Conservation (phyloP, 2,797 vertebrate genomes). For the Peromyscus eremicus region DNA sequence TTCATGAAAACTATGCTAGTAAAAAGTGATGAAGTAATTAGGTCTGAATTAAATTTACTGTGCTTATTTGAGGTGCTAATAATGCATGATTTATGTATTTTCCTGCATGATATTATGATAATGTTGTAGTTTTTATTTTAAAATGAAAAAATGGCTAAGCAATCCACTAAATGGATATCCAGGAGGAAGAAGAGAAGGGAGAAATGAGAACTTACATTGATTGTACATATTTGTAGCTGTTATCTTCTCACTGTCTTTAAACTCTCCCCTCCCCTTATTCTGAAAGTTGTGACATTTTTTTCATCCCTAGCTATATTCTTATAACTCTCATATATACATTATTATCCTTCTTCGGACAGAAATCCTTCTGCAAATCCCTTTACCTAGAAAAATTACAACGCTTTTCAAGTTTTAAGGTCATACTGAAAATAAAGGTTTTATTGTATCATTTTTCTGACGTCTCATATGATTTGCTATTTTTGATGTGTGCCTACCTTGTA, state of each 20-base stretch:
- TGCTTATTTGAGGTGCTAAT: not conserved
- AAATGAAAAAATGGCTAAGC: not conserved
- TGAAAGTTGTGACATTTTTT: not conserved
- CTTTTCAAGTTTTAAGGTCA: constrained; percentile 6
- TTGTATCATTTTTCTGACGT: not conserved
- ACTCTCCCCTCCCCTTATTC: not conserved
- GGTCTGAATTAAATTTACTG: constrained; percentile 14
- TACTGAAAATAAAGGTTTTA: not conserved
- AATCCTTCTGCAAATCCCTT: not conserved
- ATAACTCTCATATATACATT: not conserved
- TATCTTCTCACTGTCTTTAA: not conserved
- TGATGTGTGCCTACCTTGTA: constrained; percentile 93
- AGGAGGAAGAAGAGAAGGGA: not conserved
- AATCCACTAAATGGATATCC: not conserved
- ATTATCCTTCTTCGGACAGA: not conserved
- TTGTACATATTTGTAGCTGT: not conserved
- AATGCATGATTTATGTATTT: not conserved
- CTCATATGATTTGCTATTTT: not conserved
- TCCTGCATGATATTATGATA: not conserved
- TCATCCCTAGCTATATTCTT: not conserved
- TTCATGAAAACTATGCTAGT: not conserved
- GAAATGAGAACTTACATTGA: not conserved
- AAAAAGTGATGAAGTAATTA: not conserved
- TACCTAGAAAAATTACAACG: not conserved
- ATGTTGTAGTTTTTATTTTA: not conserved